Percentiles rank a stretch among this genome's conserved stretches.
Conservation (phyloP, 1,140 invertebrate species). For the Panagrolaimus sp. region DNA sequence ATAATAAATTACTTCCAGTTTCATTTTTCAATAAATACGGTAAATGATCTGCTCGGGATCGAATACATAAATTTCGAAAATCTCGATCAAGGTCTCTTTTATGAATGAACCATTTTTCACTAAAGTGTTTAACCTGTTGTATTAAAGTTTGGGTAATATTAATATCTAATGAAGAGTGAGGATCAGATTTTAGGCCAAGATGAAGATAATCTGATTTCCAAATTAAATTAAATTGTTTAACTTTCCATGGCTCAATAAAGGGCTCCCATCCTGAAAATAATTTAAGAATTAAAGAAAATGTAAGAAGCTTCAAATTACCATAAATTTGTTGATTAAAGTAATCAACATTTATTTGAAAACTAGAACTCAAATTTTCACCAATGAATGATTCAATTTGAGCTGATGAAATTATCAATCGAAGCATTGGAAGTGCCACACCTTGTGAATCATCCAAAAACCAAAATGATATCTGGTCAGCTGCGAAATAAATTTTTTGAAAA, state of each 20-base stretch:
- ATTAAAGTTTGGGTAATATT: slow-evolving; percentile 53
- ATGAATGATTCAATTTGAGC: neutral
- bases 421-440: slow-evolving; percentile 85
- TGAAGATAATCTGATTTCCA: slow-evolving; percentile 35
- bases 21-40: slow-evolving; percentile 46
- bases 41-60: slow-evolving; percentile 37
- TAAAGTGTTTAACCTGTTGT: slow-evolving; percentile 46
- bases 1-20: slow-evolving; percentile 38
- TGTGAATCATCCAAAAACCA: slow-evolving; percentile 94
- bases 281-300: too few relatives aligned
- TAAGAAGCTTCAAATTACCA: neutral
- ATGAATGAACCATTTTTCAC: slow-evolving; percentile 30
- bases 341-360: slow-evolving; percentile 71
- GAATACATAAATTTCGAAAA: slow-evolving; percentile 22
- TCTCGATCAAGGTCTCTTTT: slow-evolving; percentile 22
- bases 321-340: slow-evolving; percentile 89
- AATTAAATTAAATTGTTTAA: slow-evolving; percentile 52
- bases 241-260: slow-evolving; percentile 81
- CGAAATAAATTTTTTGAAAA: slow-evolving; percentile 28
- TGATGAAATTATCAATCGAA: slow-evolving; percentile 68
- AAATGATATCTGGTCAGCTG: slow-evolving; percentile 67
- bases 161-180: slow-evolving; percentile 42
- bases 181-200: slow-evolving; percentile 26
- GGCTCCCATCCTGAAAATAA: slow-evolving; percentile 79
- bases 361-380: slow-evolving; percentile 62